Base-by-base conservation (phyloP, 2,797 vertebrate species). In the Esox masquinongy region DNA sequence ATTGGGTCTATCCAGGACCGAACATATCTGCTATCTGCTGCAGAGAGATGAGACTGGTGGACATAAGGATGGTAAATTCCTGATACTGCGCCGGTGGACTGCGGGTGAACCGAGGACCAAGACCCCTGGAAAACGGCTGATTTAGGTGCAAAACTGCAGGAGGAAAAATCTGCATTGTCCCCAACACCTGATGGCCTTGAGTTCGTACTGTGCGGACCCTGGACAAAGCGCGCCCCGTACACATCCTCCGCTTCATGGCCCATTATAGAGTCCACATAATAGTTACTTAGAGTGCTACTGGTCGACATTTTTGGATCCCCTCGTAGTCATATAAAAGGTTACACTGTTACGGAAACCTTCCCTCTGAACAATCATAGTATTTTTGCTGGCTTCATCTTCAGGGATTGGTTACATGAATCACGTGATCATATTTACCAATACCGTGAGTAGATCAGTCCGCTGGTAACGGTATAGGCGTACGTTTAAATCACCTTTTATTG, bases 341-440 rank as follows among this genome's bases (percentile, higher is more conserved):
- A 95, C 95, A 93, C 96, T 96, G 95, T 95, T 95, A 95, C 93
- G 93, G 94, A 94, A 96, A 96, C 96, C 96, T 94, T 94, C 94
- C 95, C 95, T 94, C 95, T 95, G 96, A 96, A 97, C 94, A 95
- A 96, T 96, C 96, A 95, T 96, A 96, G 96, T 96, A 97, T 97
- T 97, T 95, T 98, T 96, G 96, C 96, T 96, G 96, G 91, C 95
- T 96, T 95, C 96, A 95, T 94, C 95, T 93, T 91, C 96, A 91
- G 95, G 95, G 95, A 99, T 99, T 99, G 98, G 98, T 98, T 95
- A 95, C 93, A 93, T 92, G 91, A 94, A 94, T 97, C 98, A 99
- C 98, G 98, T 99, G 98, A 96, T 96, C 96, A 95, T 99, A 99
- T 99, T 99, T 99, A 99, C 97, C 96, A 98, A 98, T 98, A 98